These are phyloP conservation scores for Okamejei kenojei DNA, from an alignment of 2,797 vertebrate genomes.

Conservation along the genomic window DNA sequence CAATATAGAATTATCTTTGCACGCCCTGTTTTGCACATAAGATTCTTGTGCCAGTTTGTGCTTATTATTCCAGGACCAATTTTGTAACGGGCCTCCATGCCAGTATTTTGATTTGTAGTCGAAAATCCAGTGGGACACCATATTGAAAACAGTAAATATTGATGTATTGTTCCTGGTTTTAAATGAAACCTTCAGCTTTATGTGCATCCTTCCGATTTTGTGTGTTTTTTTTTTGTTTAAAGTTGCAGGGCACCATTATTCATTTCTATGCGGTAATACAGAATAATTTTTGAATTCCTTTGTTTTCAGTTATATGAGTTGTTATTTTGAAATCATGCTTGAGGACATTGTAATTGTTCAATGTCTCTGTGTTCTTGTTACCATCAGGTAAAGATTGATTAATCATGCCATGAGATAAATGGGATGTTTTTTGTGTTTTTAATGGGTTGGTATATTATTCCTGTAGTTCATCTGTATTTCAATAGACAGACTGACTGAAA, in stretches of 20 bases:
- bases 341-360: constrained; percentile 5
- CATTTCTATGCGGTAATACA: constrained; percentile 30
- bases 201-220: background rate
- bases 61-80: constrained; percentile 29
- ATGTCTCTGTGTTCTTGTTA: constrained; percentile 6
- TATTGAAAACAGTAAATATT: constrained; percentile 30
- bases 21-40: background rate
- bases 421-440: constrained; percentile 3
- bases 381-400: background rate
- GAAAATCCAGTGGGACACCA: constrained; percentile 27
- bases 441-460: constrained; percentile 27
- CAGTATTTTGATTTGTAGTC: constrained; percentile 13
- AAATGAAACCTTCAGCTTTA: constrained; percentile 23
- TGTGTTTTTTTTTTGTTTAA: background rate
- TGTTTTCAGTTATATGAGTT: constrained; percentile 27
- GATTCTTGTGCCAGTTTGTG: constrained; percentile 28
- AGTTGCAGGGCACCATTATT: background rate
- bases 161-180: constrained; percentile 29
- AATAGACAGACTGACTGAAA: constrained; percentile 22
- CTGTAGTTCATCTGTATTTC: constrained; percentile 37
- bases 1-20: constrained; percentile 21
- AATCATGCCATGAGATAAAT: constrained; percentile 28
- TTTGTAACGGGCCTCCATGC: constrained; percentile 8
- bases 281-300: background rate
- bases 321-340: constrained; percentile 22